These are phyloP conservation scores for Heliocidaris tuberculata DNA, from an alignment of 35 echinoderm and acorn worm species.

Conservation along the genomic window DNA sequence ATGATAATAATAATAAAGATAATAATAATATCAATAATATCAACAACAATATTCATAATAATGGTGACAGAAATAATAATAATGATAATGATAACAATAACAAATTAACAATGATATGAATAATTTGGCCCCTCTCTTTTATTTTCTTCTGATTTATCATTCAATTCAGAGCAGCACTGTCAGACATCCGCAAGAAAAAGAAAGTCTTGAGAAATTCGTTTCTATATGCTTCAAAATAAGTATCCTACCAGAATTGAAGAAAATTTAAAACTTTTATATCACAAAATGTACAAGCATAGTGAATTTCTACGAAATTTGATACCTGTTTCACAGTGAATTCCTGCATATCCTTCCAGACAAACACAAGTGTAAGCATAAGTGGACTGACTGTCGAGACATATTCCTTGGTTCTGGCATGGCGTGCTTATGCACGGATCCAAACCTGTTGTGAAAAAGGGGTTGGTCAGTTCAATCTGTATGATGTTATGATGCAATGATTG, in stretches of 20 bases:
- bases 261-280: no score
- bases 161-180: no score
- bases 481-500: no score
- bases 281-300: not conserved
- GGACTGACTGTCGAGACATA: not conserved
- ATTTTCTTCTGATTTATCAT: not conserved
- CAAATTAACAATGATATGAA: not conserved
- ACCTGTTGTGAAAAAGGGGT: not conserved
- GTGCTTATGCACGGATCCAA: slow-evolving; percentile 40
- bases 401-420: slow-evolving; percentile 45
- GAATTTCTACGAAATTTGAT: not conserved
- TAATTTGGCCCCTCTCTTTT: not conserved
- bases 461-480: no score
- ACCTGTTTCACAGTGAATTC: slow-evolving; percentile 55
- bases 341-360: slow-evolving; percentile 15
- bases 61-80: not conserved
- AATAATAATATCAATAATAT: not conserved
- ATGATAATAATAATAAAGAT: not conserved
- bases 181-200: no score
- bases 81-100: not conserved
- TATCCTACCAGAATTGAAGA: no score
- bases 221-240: no score
- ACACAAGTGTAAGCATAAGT: slow-evolving; percentile 18
- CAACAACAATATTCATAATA: not conserved
- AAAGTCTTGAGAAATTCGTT: no score